Conservation (phyloP, 2,888 invertebrate genomes). For the Amiota minor region DNA sequence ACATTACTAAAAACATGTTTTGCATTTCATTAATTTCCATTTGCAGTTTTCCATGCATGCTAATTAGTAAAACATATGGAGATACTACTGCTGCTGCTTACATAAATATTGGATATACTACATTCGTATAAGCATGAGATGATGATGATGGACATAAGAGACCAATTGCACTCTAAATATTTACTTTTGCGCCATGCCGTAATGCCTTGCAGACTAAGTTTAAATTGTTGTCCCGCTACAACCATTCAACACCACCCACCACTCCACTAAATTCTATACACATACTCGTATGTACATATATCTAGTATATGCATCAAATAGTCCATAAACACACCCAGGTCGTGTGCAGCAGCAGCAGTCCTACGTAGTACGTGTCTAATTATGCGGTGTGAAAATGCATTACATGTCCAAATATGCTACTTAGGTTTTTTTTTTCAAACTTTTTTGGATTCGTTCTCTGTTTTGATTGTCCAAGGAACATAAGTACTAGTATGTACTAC, state of each 20-base stretch:
- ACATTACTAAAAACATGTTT: slow-evolving; percentile 44
- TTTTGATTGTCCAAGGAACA: neutral
- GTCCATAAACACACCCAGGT: neutral
- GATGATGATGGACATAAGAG: slow-evolving; percentile 30
- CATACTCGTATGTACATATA: neutral
- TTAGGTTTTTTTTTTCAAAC: neutral
- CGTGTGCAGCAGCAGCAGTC: neutral
- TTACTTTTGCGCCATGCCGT: slow-evolving; percentile 32
- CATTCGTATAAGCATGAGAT: slow-evolving; percentile 11
- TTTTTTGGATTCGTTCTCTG: neutral
- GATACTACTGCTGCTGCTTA: slow-evolving; percentile 11
- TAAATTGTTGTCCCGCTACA: neutral
- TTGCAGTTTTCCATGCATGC: slow-evolving; percentile 32
- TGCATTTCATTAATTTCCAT: slow-evolving; percentile 51
- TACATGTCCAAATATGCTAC: slow-evolving; percentile 39
- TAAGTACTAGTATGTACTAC: no score
- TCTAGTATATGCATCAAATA: neutral
- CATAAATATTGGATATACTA: neutral
- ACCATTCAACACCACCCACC: no score
- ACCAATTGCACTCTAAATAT: slow-evolving; percentile 48
- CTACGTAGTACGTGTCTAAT: slow-evolving; percentile 52
- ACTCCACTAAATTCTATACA: neutral
- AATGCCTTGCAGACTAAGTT: slow-evolving; percentile 6
- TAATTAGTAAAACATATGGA: slow-evolving; percentile 41
- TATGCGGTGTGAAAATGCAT: slow-evolving; percentile 51